Percentiles rank a stretch among this genome's conserved stretches.
These are phyloP conservation scores for Pseudorectes ferrugineus DNA, from an alignment of 2,113 vertebrate genomes.

Conservation along the genomic window DNA sequence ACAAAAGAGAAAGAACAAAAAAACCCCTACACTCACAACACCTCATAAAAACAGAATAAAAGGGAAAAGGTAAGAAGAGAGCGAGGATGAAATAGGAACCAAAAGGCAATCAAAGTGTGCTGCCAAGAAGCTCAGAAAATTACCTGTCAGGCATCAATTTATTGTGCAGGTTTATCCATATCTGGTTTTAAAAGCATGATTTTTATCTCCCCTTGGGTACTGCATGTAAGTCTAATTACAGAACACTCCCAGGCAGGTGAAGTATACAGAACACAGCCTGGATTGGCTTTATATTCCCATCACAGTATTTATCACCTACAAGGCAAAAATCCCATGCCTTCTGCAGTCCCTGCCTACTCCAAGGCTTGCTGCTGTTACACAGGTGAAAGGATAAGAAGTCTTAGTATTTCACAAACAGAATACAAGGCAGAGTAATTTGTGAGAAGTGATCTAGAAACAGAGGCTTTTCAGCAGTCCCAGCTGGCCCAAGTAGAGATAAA, in stretches of 20 bases:
- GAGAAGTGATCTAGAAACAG: not conserved
- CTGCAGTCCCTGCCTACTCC: not conserved
- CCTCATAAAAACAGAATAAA: not conserved
- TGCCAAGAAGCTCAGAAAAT: not conserved
- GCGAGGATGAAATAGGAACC: not conserved
- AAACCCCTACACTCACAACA: accelerated
- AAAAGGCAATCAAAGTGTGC: not conserved
- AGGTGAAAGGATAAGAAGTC: not conserved
- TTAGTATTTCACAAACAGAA: not conserved
- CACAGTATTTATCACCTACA: not conserved
- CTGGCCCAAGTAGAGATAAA: not conserved
- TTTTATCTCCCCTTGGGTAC: not conserved
- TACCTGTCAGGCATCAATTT: not conserved
- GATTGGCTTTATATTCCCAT: not conserved
- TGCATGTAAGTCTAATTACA: not conserved
- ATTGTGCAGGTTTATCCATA: not conserved
- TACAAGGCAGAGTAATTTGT: not conserved
- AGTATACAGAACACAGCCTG: not conserved
- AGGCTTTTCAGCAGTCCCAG: not conserved
- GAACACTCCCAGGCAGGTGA: not conserved
- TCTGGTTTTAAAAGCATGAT: not conserved
- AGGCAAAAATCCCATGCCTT: not conserved
- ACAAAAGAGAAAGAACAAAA: not conserved
- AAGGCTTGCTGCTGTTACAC: not conserved
- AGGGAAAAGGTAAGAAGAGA: not conserved